Conservation (phyloP, 1,140 invertebrate species). For the Streblospio benedicti region DNA sequence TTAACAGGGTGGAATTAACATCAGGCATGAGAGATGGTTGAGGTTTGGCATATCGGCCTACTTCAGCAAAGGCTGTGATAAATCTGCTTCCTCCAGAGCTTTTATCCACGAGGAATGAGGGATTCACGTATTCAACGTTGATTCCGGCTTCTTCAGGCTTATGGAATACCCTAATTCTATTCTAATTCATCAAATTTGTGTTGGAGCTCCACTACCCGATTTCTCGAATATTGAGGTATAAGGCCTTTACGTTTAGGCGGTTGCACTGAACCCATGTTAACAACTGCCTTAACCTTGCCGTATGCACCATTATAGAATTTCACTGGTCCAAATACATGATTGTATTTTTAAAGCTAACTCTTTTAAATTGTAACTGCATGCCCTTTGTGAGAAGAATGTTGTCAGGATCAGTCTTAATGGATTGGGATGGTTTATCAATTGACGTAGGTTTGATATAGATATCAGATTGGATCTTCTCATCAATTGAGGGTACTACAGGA, state of each 20-base stretch:
- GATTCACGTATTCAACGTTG: slow-evolving; percentile 16
- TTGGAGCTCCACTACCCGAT: slow-evolving; percentile 12
- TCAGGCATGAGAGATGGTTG: slow-evolving; percentile 21
- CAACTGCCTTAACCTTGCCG: neutral
- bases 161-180: slow-evolving; percentile 15
- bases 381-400: too few relatives aligned
- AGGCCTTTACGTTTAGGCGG: slow-evolving; percentile 6
- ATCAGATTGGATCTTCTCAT: too few relatives aligned
- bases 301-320: slow-evolving; percentile 6
- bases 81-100: slow-evolving; percentile 12
- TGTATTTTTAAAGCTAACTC: too few relatives aligned
- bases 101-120: slow-evolving; percentile 21
- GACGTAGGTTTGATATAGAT: too few relatives aligned
- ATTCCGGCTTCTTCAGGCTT: slow-evolving; percentile 17
- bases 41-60: slow-evolving; percentile 16
- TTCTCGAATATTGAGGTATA: slow-evolving; percentile 18
- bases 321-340: too few relatives aligned
- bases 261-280: neutral
- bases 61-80: slow-evolving; percentile 25
- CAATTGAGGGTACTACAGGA: too few relatives aligned
- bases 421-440: too few relatives aligned
- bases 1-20: slow-evolving; percentile 16
- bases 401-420: too few relatives aligned
- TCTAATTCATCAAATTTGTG: slow-evolving; percentile 20
- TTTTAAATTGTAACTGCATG: too few relatives aligned